These are phyloP conservation scores for Lissocephala sabroskyi DNA, from an alignment of 2,888 invertebrate genomes.

Conservation along the genomic window DNA sequence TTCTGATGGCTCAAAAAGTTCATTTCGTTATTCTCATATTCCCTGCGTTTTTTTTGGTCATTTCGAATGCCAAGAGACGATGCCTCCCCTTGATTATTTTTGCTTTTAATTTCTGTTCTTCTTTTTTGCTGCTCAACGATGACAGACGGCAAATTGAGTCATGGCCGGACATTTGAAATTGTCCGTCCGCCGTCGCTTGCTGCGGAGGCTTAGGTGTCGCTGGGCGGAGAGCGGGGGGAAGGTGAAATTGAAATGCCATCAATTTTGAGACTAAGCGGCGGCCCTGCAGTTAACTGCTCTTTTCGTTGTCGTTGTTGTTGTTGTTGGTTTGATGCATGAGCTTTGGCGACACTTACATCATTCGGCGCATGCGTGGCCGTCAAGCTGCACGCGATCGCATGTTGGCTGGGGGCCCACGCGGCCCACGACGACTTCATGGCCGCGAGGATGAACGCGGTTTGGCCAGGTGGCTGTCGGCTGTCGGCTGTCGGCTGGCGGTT, in stretches of 20 bases:
- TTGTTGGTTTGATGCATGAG: constrained; percentile 3
- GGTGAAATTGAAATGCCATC: background rate
- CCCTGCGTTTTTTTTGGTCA: too few relatives aligned
- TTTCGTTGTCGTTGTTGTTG: background rate
- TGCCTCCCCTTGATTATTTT: too few relatives aligned
- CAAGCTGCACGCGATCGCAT: constrained; percentile 30
- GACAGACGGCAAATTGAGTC: constrained; percentile 32
- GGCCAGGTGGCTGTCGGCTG: too few relatives aligned
- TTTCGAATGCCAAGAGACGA: too few relatives aligned
- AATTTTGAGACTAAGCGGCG: too few relatives aligned
- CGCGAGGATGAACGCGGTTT: too few relatives aligned
- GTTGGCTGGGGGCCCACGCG: constrained; percentile 3
- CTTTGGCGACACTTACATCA: constrained; percentile 8
- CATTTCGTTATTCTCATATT: too few relatives aligned
- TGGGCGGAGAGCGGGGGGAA: too few relatives aligned
- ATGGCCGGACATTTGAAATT: constrained; percentile 4
- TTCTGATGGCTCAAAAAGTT: too few relatives aligned
- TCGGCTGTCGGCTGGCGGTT: too few relatives aligned
- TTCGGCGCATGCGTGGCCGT: constrained; percentile 9
- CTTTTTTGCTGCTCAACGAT: too few relatives aligned
- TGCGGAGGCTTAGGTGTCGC: constrained; percentile 12
- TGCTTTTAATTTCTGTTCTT: too few relatives aligned
- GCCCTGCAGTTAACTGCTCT: background rate
- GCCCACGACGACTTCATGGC: background rate
- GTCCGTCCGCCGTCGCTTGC: background rate